Evolutionary conservation across 2,888 invertebrate genomes (phyloP).

Genomic region (Bembecia ichneumoniformis): DNA sequence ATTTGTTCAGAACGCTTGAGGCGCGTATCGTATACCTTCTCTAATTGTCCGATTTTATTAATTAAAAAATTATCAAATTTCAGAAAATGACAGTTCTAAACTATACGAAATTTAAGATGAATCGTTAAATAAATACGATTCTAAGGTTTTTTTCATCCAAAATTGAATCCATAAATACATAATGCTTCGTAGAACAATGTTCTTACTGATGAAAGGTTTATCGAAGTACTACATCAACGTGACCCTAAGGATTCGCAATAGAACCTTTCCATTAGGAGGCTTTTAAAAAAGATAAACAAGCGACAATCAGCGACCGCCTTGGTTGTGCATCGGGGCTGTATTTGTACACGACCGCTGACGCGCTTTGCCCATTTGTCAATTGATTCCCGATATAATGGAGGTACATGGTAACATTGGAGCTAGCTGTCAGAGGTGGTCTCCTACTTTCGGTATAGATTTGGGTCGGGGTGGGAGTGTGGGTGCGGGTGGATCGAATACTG

Average conservation of each 20-base stretch:
- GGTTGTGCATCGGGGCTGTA: constrained; percentile 12
- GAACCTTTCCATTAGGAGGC: constrained; percentile 28
- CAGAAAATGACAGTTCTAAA: no score
- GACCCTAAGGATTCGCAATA: constrained; percentile 5
- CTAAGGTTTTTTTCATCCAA: no score
- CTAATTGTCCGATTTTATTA: no score
- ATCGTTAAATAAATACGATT: no score
- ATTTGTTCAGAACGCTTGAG: no score
- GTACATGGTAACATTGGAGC: constrained; percentile 61
- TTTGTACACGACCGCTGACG: constrained; percentile 20
- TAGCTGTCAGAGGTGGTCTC: constrained; percentile 60
- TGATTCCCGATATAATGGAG: constrained; percentile 70
- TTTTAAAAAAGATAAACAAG: constrained; percentile 48
- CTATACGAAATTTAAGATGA: no score
- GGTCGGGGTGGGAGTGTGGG: constrained; percentile 36
- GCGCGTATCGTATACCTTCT: no score
- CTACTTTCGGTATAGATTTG: constrained; percentile 50
- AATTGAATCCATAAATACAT: no score
- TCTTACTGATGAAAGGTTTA: no score
- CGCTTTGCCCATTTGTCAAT: constrained; percentile 59
- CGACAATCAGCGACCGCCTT: constrained; percentile 12
- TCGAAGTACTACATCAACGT: constrained; percentile 14
- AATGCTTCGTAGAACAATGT: no score
- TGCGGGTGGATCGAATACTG: constrained; percentile 49
- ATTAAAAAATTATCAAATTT: no score